Evolutionary conservation across 2,888 invertebrate species (phyloP).

Genomic region (Andrena haemorrhoa): DNA sequence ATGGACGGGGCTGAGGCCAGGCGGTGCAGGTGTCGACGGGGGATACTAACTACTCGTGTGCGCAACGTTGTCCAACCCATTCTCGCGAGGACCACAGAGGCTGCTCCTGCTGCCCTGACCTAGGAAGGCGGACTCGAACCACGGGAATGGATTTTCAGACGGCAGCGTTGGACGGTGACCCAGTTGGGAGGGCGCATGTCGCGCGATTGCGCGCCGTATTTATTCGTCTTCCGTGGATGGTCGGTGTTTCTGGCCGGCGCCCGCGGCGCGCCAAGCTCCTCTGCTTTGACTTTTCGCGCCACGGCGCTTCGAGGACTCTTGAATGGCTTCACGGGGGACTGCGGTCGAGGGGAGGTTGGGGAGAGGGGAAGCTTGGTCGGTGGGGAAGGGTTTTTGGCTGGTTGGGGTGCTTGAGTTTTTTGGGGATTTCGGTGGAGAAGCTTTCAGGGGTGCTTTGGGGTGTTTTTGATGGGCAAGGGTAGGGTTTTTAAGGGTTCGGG

Average conservation of each 20-base stretch:
- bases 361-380: not conserved
- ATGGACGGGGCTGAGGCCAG: not conserved
- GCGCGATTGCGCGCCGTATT: slow-evolving; percentile 79
- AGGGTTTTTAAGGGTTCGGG: too few relatives aligned
- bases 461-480: not conserved
- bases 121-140: slow-evolving; percentile 79
- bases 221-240: slow-evolving; percentile 72
- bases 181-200: slow-evolving; percentile 84
- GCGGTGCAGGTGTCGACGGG: slow-evolving; percentile 13
- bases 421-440: not conserved
- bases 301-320: not conserved
- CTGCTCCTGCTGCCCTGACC: slow-evolving; percentile 77
- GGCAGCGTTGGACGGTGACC: slow-evolving; percentile 78
- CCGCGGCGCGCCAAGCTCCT: not conserved
- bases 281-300: slow-evolving; percentile 1
- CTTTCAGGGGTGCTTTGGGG: not conserved
- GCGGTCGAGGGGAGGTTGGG: not conserved
- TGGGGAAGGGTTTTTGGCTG: not conserved
- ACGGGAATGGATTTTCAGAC: slow-evolving; percentile 79
- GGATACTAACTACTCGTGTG: slow-evolving; percentile 86
- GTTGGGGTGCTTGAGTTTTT: not conserved
- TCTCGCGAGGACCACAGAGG: slow-evolving; percentile 61
- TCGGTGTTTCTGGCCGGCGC: slow-evolving; percentile 1
- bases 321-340: not conserved
- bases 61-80: slow-evolving; percentile 88